Conservation (phyloP, 2,113 vertebrate genomes). For the Rafetus swinhoei region DNA sequence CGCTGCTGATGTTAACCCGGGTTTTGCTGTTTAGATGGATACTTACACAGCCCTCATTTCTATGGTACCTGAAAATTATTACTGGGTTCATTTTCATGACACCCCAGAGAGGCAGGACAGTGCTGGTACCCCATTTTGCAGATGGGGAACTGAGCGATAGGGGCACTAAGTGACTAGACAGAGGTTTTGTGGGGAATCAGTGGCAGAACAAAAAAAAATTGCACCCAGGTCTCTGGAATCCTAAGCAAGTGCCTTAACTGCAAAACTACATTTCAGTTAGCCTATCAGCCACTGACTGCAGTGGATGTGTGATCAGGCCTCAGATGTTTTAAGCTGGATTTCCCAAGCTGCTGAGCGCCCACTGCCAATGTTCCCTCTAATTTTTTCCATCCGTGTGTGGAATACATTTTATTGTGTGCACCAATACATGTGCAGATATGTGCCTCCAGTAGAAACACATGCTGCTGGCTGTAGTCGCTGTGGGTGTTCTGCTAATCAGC, state of each 20-base stretch:
- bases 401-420: too few species aligned
- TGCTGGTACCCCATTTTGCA: neutral
- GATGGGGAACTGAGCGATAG: neutral
- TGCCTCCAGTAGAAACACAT: too few species aligned
- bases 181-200: neutral
- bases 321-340: neutral
- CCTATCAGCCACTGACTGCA: neutral
- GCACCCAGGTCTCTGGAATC: neutral
- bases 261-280: neutral
- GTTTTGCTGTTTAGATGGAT: neutral
- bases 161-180: neutral
- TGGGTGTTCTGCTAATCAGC: too few species aligned
- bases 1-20: neutral
- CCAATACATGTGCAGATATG: too few species aligned
- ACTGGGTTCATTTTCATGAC: neutral
- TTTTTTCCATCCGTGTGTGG: too few species aligned
- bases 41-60: neutral
- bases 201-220: neutral
- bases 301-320: neutral
- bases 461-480: too few species aligned
- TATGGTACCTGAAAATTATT: neutral
- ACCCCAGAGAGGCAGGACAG: neutral
- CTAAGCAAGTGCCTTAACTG: neutral
- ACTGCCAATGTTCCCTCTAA: accelerated
- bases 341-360: neutral